Evolutionary conservation across 2,113 vertebrate species (phyloP), one percentile per base, ranked within the genome.

Genomic region (Callipepla squamata): DNA sequence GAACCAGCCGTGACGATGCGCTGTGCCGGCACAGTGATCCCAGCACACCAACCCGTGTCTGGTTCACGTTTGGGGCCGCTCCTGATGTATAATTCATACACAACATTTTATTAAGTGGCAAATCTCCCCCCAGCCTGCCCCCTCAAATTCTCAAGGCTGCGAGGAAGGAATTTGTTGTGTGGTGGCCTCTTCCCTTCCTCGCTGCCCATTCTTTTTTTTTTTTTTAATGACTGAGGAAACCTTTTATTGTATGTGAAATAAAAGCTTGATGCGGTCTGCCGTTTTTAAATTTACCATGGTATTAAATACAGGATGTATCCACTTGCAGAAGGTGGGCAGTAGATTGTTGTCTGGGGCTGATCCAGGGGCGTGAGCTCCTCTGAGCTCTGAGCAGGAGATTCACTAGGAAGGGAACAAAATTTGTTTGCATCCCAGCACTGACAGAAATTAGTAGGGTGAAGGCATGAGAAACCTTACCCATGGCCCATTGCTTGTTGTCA

Each of bases 81-180:
- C 76, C 66, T 77, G 76, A 86, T 11, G 30, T 91, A 76, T 95
- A 95, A 92, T 94, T 96, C 92, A 90, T 90, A 95, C 53, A 72
- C 7, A 28, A 51, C 93, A 47, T 95, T 95, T 95, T 93, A 96
- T 95, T 95, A 96, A 94, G 91, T 96, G 94, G 93, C 91, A 93
- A 93, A 93, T 96, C 94, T 96, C 79, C 91, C 91, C 45, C 77
- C 34, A 85, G 74, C 68, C 68, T 79, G 0, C 96, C 92, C 92
- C 90, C 57, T 0, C 92, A 92, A 78, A 78, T 94, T 95, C 96
- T 91, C 87, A 62, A 85, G 79, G 80, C 82, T 85, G 28, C 50
- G 88, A 96, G 93, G 94, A 90, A 95, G 85, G 96, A 94, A 94
- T 96, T 94, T 95, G 90, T 94, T 94, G 93, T 93, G 95, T 1